Evolutionary conservation across 2,797 vertebrate genomes (phyloP).

Genomic region (Ptychadena robeensis): DNA sequence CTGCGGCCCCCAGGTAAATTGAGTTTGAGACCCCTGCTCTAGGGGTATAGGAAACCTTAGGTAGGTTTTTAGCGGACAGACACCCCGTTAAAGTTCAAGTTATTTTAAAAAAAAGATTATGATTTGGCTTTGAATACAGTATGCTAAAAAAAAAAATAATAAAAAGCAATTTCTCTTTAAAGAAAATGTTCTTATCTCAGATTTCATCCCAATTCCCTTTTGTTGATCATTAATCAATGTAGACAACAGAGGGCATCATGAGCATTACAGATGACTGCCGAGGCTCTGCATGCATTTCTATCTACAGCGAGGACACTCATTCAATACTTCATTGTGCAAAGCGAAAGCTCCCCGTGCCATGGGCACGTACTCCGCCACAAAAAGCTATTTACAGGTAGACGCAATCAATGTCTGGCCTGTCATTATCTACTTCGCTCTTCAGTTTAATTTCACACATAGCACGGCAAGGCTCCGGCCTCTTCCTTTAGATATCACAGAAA

Average conservation of each 20-base stretch:
- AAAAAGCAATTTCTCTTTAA: too few species aligned
- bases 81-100: too few species aligned
- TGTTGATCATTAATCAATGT: neutral
- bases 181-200: too few species aligned
- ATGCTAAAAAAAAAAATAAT: too few species aligned
- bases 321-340: neutral
- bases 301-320: neutral
- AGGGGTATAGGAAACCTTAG: too few species aligned
- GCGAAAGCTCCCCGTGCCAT: neutral
- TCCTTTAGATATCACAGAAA: constrained; percentile 2
- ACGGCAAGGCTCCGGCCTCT: neutral
- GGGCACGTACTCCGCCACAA: constrained; percentile 2
- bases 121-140: too few species aligned
- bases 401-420: constrained; percentile 16
- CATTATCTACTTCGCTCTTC: constrained; percentile 18
- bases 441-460: neutral
- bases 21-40: too few species aligned
- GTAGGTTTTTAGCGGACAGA: too few species aligned
- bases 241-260: constrained; percentile 11
- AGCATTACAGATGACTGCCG: neutral
- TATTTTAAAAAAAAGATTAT: too few species aligned
- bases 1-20: too few species aligned
- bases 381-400: constrained; percentile 9
- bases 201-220: too few species aligned
- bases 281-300: neutral